Percentiles rank a stretch among this genome's conserved stretches.
These are phyloP conservation scores for Cygnus buccinator DNA, from an alignment of 2,113 vertebrate genomes.

Conservation along the genomic window DNA sequence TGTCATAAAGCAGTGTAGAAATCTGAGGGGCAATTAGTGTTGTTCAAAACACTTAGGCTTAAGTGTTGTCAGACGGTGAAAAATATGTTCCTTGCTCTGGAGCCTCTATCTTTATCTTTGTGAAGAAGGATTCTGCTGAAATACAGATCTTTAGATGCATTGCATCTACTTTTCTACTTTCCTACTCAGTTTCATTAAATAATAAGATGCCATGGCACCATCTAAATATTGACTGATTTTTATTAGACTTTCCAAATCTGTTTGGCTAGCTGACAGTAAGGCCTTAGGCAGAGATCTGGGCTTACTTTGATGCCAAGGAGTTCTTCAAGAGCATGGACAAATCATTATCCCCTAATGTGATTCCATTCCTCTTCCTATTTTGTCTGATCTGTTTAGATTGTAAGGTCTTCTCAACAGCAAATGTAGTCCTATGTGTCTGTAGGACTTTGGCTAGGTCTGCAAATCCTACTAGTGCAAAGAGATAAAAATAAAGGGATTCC, in stretches of 20 bases:
- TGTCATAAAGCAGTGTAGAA: neutral
- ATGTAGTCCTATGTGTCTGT: neutral
- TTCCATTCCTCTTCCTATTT: conserved; percentile 52
- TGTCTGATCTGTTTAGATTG: conserved; percentile 53
- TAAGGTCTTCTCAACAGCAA: conserved; percentile 37
- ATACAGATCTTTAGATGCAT: conserved; percentile 18
- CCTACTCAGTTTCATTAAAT: conserved; percentile 53
- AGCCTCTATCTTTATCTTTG: conserved; percentile 37
- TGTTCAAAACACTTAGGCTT: conserved; percentile 39
- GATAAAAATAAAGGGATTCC: neutral
- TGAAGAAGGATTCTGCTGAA: conserved; percentile 57
- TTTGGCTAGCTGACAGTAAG: conserved; percentile 51
- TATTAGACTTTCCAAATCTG: conserved; percentile 61
- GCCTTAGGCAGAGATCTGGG: conserved; percentile 10
- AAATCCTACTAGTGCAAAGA: neutral
- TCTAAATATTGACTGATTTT: conserved; percentile 66
- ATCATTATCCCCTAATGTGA: conserved; percentile 60
- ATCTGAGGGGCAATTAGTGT: neutral
- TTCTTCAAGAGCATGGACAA: conserved; percentile 57
- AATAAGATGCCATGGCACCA: conserved; percentile 60
- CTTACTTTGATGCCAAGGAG: conserved; percentile 45
- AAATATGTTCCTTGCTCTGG: neutral
- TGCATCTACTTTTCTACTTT: neutral
- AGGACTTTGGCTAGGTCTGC: neutral
- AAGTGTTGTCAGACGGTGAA: conserved; percentile 22